A percentile compares a stretch with the other conserved stretches of the same genome.
Conservation (phyloP, 2,113 vertebrate species). For the Aptenodytes patagonicus region DNA sequence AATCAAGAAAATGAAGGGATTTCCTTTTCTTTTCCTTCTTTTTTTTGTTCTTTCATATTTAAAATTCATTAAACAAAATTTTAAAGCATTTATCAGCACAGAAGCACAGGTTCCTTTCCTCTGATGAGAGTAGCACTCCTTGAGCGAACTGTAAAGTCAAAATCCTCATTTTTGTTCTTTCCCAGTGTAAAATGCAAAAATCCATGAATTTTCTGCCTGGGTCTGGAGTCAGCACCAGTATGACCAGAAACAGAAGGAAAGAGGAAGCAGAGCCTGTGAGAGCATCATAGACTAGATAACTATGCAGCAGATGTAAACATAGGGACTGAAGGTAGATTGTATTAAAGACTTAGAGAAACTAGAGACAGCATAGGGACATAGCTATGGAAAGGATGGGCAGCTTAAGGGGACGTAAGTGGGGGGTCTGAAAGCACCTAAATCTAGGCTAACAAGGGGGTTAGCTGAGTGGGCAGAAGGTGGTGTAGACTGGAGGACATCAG, state of each 20-base stretch:
- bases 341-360: not conserved
- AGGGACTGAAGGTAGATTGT: not conserved
- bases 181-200: not conserved
- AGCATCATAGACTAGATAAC: not conserved
- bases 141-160: not conserved
- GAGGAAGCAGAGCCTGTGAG: not conserved
- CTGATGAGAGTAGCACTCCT: fast-evolving
- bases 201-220: not conserved
- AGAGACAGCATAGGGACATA: not conserved
- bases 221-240: not conserved
- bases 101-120: not conserved
- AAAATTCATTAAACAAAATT: not conserved
- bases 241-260: not conserved
- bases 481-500: no score
- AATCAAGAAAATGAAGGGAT: not conserved
- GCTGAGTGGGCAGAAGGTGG: not conserved
- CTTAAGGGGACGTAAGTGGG: fast-evolving
- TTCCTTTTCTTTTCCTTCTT: no score
- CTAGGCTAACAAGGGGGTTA: not conserved
- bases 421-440: not conserved
- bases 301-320: not conserved
- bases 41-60: not conserved
- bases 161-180: not conserved
- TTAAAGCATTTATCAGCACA: not conserved
- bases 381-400: not conserved